Evolutionary conservation across 2,797 vertebrate species (phyloP).

Genomic region (Dryobates pubescens): DNA sequence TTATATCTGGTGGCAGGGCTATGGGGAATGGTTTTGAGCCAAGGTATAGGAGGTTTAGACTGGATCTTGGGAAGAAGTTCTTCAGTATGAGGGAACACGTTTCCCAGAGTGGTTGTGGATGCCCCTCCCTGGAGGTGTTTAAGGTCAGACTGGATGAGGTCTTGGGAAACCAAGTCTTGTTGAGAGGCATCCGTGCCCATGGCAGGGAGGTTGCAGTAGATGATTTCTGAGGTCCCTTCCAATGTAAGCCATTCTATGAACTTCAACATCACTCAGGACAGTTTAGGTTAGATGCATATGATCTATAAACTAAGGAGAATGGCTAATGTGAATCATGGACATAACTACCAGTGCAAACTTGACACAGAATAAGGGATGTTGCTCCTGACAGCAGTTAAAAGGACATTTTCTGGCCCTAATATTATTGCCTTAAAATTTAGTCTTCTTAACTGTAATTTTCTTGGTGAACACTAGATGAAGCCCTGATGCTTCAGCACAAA

Average conservation of each 20-base stretch:
- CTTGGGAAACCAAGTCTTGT: no score
- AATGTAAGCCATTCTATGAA: not conserved
- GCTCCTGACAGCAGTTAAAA: not conserved
- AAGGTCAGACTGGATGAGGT: no score
- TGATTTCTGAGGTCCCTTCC: no score
- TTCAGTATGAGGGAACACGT: no score
- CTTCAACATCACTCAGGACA: not conserved
- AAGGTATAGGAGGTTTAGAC: no score
- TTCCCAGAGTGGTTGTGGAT: no score
- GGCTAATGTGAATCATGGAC: not conserved
- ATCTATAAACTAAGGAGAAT: not conserved
- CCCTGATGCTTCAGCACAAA: slow-evolving; percentile 11
- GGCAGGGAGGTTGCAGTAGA: no score
- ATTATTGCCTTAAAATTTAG: not conserved
- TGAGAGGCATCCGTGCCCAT: no score
- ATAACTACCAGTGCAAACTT: not conserved
- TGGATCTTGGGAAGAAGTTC: no score
- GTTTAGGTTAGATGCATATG: not conserved
- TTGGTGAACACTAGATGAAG: slow-evolving; percentile 46
- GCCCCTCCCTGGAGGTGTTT: no score
- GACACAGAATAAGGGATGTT: not conserved
- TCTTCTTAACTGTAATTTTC: slow-evolving; percentile 26
- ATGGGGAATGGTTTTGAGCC: no score
- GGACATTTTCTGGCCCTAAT: not conserved
- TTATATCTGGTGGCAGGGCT: no score